phyloP scores from a whole-genome alignment of 2,113 vertebrate species.

The Agelaius tricolor region DNA sequence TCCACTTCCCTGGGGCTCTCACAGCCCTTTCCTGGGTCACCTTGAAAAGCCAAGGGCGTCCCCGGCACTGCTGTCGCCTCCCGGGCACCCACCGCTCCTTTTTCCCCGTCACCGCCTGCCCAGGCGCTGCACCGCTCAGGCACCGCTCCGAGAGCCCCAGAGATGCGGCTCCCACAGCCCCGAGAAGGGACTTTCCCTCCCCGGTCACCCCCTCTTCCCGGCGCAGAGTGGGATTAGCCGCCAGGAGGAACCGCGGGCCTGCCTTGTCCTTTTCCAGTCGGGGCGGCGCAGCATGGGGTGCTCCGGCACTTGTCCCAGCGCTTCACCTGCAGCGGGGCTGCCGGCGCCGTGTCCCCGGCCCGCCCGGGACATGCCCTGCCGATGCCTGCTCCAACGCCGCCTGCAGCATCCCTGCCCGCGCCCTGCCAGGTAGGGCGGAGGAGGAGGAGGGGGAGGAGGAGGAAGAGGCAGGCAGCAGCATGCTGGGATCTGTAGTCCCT shows the following conservation, averaged over 20 bases:
- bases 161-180: not conserved
- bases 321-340: not conserved
- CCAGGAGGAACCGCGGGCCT: not conserved
- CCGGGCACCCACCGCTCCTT: not conserved
- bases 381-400: not conserved
- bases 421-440: not conserved
- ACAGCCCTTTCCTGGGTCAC: not conserved
- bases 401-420: constrained; percentile 19
- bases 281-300: not conserved
- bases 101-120: not conserved
- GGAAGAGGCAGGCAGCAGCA: not conserved
- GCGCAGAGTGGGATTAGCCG: not conserved
- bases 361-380: not conserved
- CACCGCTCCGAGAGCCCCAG: not conserved
- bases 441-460: not conserved
- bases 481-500: constrained; percentile 56
- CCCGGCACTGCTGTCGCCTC: too few species aligned
- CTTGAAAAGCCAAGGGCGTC: not conserved
- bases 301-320: not conserved
- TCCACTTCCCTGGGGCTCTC: not conserved
- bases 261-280: constrained; percentile 23
- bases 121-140: not conserved
- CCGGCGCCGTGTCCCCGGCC: not conserved
- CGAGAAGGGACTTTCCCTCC: not conserved
- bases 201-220: fast-evolving